Evolutionary conservation across 2,888 invertebrate genomes (phyloP).

Genomic region (Megamerina dolium): DNA sequence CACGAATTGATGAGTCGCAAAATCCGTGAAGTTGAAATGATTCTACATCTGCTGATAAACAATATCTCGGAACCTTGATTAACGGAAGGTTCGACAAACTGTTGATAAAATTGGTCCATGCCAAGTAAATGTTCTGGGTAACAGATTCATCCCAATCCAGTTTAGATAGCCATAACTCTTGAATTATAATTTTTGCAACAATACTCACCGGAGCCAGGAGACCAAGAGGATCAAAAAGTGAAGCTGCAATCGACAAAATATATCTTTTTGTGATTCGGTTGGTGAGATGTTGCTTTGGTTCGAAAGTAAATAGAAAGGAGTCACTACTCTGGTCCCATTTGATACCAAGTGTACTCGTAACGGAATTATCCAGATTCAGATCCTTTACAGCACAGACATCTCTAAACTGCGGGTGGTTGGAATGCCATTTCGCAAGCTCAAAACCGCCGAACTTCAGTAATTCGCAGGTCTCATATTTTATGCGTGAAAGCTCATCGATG

Average conservation of each 20-base stretch:
- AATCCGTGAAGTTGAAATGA: slow-evolving; percentile 9
- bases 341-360: slow-evolving; percentile 5
- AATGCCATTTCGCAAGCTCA: slow-evolving; percentile 1
- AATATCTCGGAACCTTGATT: slow-evolving; percentile 3
- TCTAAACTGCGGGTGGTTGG: slow-evolving; percentile 1
- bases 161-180: slow-evolving; percentile 4
- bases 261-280: slow-evolving; percentile 3
- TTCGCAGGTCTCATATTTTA: slow-evolving; percentile 9
- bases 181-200: slow-evolving; percentile 5
- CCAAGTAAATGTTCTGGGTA: neutral
- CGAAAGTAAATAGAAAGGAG: slow-evolving; percentile 4
- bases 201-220: neutral
- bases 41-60: neutral
- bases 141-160: slow-evolving; percentile 3
- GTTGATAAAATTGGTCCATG: neutral
- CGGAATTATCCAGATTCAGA: neutral
- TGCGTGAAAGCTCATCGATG: slow-evolving; percentile 4
- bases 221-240: slow-evolving; percentile 8
- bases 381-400: neutral
- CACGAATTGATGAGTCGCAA: slow-evolving; percentile 6
- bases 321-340: slow-evolving; percentile 10
- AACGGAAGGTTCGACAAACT: neutral
- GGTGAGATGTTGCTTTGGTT: neutral
- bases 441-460: slow-evolving; percentile 1
- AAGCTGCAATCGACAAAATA: slow-evolving; percentile 7